phyloP scores from a whole-genome alignment of 2,113 vertebrate genomes.

The Notarius quadriscutis region DNA sequence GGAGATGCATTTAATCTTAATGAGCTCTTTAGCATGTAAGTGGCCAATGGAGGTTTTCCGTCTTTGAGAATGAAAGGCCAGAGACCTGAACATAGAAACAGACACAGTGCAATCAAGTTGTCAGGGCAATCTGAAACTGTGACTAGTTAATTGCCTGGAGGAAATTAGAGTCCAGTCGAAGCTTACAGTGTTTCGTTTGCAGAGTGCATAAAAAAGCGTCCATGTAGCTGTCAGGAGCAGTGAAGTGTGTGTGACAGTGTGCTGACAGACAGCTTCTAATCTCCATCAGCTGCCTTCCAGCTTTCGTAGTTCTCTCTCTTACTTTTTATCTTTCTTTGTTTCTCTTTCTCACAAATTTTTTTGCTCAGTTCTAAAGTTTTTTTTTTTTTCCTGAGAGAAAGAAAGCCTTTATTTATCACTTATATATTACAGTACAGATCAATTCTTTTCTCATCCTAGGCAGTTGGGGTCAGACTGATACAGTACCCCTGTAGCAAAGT shows the following conservation, averaged over 20 bases:
- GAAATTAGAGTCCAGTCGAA: constrained; percentile 37
- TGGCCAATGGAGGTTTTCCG: neutral
- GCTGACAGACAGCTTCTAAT: constrained; percentile 53
- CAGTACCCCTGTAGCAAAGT: neutral
- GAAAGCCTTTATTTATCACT: neutral
- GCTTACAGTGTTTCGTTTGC: constrained; percentile 46
- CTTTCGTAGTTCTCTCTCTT: neutral
- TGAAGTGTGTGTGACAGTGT: constrained; percentile 52
- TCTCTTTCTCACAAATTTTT: neutral
- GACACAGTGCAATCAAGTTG: constrained; percentile 7
- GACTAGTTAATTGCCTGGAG: constrained; percentile 43
- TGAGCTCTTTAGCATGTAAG: neutral
- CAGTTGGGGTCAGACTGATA: neutral
- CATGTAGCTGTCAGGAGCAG: constrained; percentile 56
- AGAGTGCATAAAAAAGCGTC: constrained; percentile 20
- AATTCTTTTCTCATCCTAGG: neutral
- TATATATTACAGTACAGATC: neutral
- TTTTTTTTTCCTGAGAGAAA: neutral
- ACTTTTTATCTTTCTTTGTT: constrained; percentile 3
- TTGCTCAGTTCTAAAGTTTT: neutral
- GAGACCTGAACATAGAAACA: constrained; percentile 5
- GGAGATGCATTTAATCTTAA: neutral
- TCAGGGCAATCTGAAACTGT: constrained; percentile 24
- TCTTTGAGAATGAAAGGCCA: neutral
- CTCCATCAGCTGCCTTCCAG: constrained; percentile 48